Evolutionary conservation across 1,140 invertebrate species (phyloP), one percentile per base, ranked within the genome.

Genomic region (Lasioglossum albipes): DNA sequence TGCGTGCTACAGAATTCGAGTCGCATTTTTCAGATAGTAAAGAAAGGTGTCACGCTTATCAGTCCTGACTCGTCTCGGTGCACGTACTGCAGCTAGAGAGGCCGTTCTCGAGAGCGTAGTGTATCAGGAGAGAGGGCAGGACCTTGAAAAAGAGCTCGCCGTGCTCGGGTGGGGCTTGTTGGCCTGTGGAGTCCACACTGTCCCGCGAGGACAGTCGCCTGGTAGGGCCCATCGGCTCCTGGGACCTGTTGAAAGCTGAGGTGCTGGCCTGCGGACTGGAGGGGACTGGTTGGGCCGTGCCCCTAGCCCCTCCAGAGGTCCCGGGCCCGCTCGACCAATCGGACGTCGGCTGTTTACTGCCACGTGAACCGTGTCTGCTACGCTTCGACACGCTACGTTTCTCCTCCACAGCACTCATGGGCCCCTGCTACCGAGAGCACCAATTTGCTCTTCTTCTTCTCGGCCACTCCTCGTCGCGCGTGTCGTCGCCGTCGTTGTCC

Each of bases 371-470:
- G 85, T 84, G 70, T 67, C 81, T 79, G 84, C 84, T 84, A 84
- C 87, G 83, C 83, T 83, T 77, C 85, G 82, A 82, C 84, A 84
- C 83, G 82, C 81, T 75, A 75, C 88, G 88, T 41, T 81, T 89
- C 71, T 90, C 88, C 90, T 92, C 91, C 89, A 89, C 86, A 41
- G 27, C 27, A 74, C 72, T 92, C 86, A 91, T 93, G 89, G 59
- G 78, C 75, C 81, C 91, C 93, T 92, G 89, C 66, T 93, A 90
- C 87, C 65, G 86, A 84, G 92, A 93, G 92, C 92, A 93, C 92
- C 92, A 93, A 93, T 93, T 93, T 93, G 92, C 92, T 93, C 92
- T 93, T 93, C 92, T 93, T 93, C 92, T 93, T 93, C 92, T 93
- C 90, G 91, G 87, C 92, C 92, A 93, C 91, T 93, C 91, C 91